Base-by-base conservation (phyloP, 2,888 invertebrate species). In the Pristionchus mayeri region DNA sequence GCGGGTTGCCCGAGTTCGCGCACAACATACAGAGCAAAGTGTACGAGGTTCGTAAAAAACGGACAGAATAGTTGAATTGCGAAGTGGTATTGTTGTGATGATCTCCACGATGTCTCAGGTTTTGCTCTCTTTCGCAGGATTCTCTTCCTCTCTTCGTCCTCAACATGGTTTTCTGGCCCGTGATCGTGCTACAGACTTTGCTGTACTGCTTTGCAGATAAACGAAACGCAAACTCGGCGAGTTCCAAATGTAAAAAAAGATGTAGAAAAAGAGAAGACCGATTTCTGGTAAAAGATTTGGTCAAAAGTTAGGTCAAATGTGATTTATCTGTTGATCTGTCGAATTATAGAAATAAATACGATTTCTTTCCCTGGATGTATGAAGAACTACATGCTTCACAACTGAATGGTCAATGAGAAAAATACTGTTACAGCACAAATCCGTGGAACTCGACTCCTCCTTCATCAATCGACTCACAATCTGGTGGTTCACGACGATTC, bases 1-100 rank as follows among this genome's bases (percentile, higher is more conserved):
- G 95, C 78, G 96, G 96, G 1, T 94, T 95, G 16, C 91, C 92
- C 2, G 92, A 92, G 85, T 85, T 91, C 11, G 91, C 91, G 81
- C 87, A 88, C 52, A 88, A 27, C 11, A 54, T 79, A 27, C 13
- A 30, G 54, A 34, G 34, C 54, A n/a, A n/a, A n/a, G n/a, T n/a
- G n/a, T n/a, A n/a, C n/a, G n/a, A n/a, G n/a, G n/a, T n/a, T n/a
- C n/a, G n/a, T n/a, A n/a, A n/a, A n/a, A n/a, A n/a, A n/a, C n/a
- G n/a, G n/a, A n/a, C n/a, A n/a, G n/a, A n/a, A n/a, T n/a, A n/a
- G n/a, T n/a, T n/a, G n/a, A n/a, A n/a, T n/a, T n/a, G n/a, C n/a
- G n/a, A n/a, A n/a, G n/a, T n/a, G 50, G 79, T 52, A 52, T n/a
- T 2, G 24, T 21, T 13, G 37, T 2, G 30, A 27, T 60, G 57